phyloP scores from a whole-genome alignment of 2,888 invertebrate species.

The Caenorhabditis sp. region DNA sequence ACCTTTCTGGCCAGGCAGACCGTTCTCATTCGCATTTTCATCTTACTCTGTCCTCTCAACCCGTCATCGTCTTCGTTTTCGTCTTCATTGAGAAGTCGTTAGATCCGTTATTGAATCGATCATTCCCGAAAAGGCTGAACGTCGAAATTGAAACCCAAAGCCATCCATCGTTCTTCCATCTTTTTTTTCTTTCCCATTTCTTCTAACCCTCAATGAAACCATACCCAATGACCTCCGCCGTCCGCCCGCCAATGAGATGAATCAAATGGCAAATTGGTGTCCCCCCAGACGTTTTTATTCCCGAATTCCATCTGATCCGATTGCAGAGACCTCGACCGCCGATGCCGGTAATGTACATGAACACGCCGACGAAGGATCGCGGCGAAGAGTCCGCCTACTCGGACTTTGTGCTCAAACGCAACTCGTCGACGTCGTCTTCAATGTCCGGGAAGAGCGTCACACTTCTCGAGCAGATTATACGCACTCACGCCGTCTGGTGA shows the following conservation, averaged over 20 bases:
- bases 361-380: constrained; percentile 25
- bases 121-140: constrained; percentile 43
- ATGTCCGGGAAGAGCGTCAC: constrained; percentile 52
- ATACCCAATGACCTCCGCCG: constrained; percentile 28
- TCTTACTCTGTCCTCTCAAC: neutral
- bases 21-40: no score
- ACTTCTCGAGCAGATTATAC: constrained; percentile 87
- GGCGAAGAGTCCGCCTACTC: constrained; percentile 46
- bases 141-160: constrained; percentile 35
- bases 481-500: constrained; percentile 92
- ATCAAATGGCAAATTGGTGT: constrained; percentile 51
- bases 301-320: neutral
- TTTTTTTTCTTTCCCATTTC: neutral
- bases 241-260: constrained; percentile 47
- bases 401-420: constrained; percentile 47
- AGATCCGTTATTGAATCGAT: constrained; percentile 41
- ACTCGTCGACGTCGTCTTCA: constrained; percentile 44
- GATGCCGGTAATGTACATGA: constrained; percentile 53
- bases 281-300: constrained; percentile 3
- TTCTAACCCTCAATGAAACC: neutral
- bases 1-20: no score
- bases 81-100: constrained; percentile 12
- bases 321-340: constrained; percentile 59
- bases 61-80: neutral
- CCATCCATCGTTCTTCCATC: neutral